Conservation (phyloP, 2,888 invertebrate species). For the Ctenicera cuprea region DNA sequence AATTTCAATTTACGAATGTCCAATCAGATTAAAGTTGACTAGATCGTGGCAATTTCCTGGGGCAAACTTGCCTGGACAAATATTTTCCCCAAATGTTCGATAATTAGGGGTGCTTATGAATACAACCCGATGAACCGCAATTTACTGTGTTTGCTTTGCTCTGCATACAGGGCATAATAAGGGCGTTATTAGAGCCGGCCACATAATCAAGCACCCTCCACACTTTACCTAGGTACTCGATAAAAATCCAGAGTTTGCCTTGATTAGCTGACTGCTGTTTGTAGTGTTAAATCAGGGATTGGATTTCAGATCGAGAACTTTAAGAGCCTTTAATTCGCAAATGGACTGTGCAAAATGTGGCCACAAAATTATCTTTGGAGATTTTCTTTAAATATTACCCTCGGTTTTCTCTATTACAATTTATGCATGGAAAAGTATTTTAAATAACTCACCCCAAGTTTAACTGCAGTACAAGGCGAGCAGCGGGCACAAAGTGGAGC, state of each 20-base stretch:
- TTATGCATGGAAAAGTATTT: too few species aligned
- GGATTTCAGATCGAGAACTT: too few species aligned
- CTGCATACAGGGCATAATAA: slow-evolving; percentile 38
- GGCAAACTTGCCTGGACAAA: slow-evolving; percentile 13
- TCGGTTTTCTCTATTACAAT: too few species aligned
- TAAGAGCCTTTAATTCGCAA: too few species aligned
- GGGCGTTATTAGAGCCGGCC: slow-evolving; percentile 38
- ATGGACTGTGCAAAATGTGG: too few species aligned
- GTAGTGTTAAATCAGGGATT: too few species aligned
- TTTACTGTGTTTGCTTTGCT: slow-evolving; percentile 35
- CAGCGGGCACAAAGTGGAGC: not conserved
- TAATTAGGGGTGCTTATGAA: slow-evolving; percentile 35
- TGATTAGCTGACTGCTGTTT: not conserved
- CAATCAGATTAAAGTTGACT: not conserved
- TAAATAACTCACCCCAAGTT: slow-evolving; percentile 5
- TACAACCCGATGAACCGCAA: slow-evolving; percentile 41
- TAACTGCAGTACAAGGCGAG: not conserved
- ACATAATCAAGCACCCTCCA: slow-evolving; percentile 31
- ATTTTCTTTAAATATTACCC: too few species aligned
- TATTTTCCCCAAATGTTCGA: slow-evolving; percentile 24
- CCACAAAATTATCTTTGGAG: too few species aligned
- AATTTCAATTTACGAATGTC: too few species aligned
- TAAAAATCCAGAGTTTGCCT: slow-evolving; percentile 1
- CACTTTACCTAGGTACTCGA: slow-evolving; percentile 5
- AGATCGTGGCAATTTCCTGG: not conserved